Conservation (phyloP, 1,140 invertebrate genomes). For the Fopius arisanus region DNA sequence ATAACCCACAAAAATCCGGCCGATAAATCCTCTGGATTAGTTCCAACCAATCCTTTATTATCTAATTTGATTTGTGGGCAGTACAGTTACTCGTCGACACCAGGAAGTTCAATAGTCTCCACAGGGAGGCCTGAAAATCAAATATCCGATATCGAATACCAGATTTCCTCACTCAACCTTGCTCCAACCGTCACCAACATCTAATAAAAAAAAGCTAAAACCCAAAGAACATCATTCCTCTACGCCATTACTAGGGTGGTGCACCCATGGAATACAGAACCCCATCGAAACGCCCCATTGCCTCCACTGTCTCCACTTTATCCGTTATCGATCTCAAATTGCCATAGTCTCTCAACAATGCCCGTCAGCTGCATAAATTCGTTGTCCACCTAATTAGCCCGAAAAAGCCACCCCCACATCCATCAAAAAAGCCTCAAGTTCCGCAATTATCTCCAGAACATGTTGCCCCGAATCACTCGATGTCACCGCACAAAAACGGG, state of each 20-base stretch:
- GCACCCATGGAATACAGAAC: constrained; percentile 10
- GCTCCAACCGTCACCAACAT: background rate
- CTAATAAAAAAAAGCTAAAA: background rate
- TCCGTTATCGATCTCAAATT: constrained; percentile 25
- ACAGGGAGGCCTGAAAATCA: background rate
- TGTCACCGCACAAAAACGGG: too few relatives aligned
- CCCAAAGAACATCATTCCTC: background rate
- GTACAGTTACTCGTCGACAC: background rate
- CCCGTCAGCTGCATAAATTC: background rate
- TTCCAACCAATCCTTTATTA: background rate
- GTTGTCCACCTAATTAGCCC: background rate
- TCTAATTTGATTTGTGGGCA: background rate
- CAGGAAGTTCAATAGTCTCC: background rate
- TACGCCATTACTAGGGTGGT: constrained; percentile 6
- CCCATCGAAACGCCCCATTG: constrained; percentile 27
- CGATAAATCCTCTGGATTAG: background rate
- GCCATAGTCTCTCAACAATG: background rate
- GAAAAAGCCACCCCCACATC: too few relatives aligned
- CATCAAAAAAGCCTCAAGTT: too few relatives aligned
- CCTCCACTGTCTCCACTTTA: constrained; percentile 12
- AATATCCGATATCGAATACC: constrained; percentile 21
- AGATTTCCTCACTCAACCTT: background rate
- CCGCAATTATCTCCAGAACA: too few relatives aligned
- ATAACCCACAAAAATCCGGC: background rate
- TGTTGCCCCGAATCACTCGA: too few relatives aligned